A percentile compares a stretch with the other conserved stretches of the same genome.
phyloP scores from a whole-genome alignment of 2,797 vertebrate species.

The Bucorvus abyssinicus region DNA sequence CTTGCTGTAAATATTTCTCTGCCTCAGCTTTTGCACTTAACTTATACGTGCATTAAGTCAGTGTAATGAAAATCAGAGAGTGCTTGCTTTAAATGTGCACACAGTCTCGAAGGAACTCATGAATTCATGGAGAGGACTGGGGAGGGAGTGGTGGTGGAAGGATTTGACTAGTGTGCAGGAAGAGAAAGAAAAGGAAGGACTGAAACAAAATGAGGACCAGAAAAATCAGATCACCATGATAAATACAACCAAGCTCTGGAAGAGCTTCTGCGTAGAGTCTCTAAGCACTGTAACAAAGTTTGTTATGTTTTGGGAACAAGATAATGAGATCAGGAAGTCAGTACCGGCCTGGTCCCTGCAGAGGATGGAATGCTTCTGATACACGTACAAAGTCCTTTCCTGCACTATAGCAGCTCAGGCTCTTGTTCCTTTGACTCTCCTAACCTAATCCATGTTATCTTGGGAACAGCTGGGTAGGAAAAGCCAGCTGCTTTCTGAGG shows the following conservation, averaged over 20 bases:
- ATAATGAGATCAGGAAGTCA: background rate
- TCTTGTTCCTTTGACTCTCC: background rate
- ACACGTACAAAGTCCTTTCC: background rate
- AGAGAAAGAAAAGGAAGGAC: background rate
- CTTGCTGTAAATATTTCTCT: background rate
- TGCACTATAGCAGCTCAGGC: background rate
- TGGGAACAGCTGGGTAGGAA: background rate
- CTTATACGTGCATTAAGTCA: background rate
- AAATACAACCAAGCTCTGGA: conserved; percentile 4
- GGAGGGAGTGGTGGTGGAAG: background rate
- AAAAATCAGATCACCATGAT: background rate
- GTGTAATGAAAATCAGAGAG: background rate
- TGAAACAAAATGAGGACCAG: background rate
- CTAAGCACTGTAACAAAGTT: background rate
- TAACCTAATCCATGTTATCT: background rate
- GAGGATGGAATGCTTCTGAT: background rate
- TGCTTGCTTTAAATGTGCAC: background rate
- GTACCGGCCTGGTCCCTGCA: background rate
- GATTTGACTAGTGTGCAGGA: background rate
- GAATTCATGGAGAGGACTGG: background rate
- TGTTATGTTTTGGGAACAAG: background rate
- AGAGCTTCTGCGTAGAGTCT: background rate
- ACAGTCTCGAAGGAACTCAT: rapidly evolving
- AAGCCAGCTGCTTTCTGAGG: background rate
- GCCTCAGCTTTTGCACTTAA: background rate